Conservation (phyloP, 1,140 invertebrate species). For the Drosophila bifasciata region DNA sequence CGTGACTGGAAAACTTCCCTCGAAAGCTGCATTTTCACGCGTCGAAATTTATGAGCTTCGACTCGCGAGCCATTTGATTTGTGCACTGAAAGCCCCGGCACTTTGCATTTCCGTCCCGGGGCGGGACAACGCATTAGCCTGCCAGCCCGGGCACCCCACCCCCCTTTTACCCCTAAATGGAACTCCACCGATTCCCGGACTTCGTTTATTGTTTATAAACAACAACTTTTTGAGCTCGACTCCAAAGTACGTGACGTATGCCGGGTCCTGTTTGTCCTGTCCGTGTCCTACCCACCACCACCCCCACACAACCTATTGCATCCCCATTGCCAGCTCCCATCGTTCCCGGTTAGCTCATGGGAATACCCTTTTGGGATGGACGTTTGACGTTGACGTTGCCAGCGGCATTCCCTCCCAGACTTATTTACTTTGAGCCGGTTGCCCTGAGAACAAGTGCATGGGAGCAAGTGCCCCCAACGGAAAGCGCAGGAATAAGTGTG, state of each 20-base stretch:
- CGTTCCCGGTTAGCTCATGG: slow-evolving; percentile 23
- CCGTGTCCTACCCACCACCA: slow-evolving; percentile 18
- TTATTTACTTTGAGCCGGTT: slow-evolving; percentile 75
- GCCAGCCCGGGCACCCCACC: not conserved
- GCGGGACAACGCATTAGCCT: slow-evolving; percentile 53
- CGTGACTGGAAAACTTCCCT: slow-evolving; percentile 49
- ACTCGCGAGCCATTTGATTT: slow-evolving; percentile 64
- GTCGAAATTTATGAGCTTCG: slow-evolving; percentile 73
- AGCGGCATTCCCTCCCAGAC: slow-evolving; percentile 51
- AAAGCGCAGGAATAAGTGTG: slow-evolving; percentile 26
- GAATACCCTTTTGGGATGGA: slow-evolving; percentile 23
- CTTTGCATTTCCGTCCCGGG: slow-evolving; percentile 43
- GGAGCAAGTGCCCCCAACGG: slow-evolving; percentile 23
- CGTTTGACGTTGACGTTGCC: slow-evolving; percentile 49
- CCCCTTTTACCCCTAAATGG: not conserved
- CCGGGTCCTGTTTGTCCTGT: slow-evolving; percentile 59
- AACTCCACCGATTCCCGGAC: slow-evolving; percentile 20
- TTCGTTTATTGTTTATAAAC: slow-evolving; percentile 82
- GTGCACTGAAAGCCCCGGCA: slow-evolving; percentile 53
- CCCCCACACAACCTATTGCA: no score
- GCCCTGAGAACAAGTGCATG: slow-evolving; percentile 66
- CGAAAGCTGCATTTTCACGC: slow-evolving; percentile 70
- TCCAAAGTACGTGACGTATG: slow-evolving; percentile 63
- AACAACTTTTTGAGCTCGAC: slow-evolving; percentile 62
- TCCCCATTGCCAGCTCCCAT: slow-evolving; percentile 5